Conservation (phyloP, 2,113 vertebrate species). For the Larimichthys polyactis region DNA sequence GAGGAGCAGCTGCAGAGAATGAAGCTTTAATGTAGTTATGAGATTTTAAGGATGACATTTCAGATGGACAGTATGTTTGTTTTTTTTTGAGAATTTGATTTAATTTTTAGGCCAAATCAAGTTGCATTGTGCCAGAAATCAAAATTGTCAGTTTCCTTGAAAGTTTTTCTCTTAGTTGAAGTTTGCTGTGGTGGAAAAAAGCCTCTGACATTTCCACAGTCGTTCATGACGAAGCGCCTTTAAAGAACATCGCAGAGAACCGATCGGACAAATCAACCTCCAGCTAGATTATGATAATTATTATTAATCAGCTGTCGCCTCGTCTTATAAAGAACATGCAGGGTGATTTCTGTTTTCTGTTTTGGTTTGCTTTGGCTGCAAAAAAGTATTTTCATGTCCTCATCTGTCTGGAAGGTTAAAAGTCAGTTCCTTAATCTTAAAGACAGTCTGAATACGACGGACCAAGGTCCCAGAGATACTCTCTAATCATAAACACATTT, state of each 20-base stretch:
- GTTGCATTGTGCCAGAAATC: not conserved
- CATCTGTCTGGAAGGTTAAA: not conserved
- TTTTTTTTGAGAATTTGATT: not conserved
- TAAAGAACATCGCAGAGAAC: constrained; percentile 5
- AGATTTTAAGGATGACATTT: not conserved
- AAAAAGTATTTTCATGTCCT: not conserved
- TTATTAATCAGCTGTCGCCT: not conserved
- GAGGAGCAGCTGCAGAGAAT: not conserved
- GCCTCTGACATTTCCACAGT: not conserved
- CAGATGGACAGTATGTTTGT: not conserved
- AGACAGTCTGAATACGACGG: not conserved
- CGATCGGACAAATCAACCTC: not conserved
- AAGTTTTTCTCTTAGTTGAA: not conserved
- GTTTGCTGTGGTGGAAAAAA: not conserved
- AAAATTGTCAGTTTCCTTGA: not conserved
- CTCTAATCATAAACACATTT: not conserved
- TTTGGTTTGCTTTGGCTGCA: not conserved
- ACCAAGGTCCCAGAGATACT: not conserved
- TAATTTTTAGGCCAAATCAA: not conserved
- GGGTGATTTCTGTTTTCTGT: not conserved
- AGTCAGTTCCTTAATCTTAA: not conserved
- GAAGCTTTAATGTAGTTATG: not conserved
- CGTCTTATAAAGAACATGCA: no score
- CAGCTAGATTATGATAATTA: not conserved
- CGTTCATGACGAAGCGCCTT: not conserved